Conservation (phyloP, 2,113 vertebrate species). For the Sapayoa aenigma region DNA sequence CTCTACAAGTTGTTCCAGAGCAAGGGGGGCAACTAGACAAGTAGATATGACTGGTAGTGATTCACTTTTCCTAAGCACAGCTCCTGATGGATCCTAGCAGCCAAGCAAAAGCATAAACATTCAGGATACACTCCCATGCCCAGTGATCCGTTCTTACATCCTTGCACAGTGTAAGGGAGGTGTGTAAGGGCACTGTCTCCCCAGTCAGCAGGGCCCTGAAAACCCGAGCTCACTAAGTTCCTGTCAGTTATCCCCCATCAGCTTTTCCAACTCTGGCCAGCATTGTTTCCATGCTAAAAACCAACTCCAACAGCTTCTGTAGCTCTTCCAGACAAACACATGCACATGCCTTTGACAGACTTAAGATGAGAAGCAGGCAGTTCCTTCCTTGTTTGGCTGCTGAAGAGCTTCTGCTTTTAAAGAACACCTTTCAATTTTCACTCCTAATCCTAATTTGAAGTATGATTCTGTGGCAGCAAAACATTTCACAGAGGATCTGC, state of each 20-base stretch:
- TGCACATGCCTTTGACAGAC: neutral
- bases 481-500: neutral
- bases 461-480: neutral
- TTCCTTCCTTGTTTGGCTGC: neutral
- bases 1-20: neutral
- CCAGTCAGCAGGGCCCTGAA: neutral
- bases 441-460: neutral
- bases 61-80: neutral
- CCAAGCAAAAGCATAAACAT: too few relatives aligned
- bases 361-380: neutral
- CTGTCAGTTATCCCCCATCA: neutral
- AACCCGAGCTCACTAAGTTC: fast-evolving
- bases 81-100: neutral
- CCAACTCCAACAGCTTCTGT: neutral
- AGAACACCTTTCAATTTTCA: neutral
- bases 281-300: neutral
- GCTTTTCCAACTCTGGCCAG: neutral
- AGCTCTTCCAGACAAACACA: neutral
- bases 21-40: neutral
- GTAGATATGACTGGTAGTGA: neutral
- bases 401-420: neutral
- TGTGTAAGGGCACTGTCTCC: neutral
- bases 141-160: neutral
- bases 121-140: neutral
- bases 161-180: neutral